Evolutionary conservation across 2,888 invertebrate species (phyloP).

Genomic region (Ophraella communa): DNA sequence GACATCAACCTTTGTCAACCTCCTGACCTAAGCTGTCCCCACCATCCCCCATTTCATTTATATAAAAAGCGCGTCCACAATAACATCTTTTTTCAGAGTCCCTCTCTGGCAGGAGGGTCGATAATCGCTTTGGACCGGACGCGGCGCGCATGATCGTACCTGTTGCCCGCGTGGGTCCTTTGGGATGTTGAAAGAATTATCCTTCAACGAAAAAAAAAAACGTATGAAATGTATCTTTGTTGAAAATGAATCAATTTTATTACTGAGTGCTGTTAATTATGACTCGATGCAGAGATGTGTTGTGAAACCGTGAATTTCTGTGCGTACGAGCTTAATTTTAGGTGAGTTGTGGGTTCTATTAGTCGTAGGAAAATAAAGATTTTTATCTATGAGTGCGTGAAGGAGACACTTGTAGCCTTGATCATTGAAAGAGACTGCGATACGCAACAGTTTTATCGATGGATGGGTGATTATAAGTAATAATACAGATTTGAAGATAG

Average conservation of each 20-base stretch:
- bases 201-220: too few species aligned
- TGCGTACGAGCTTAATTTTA: neutral
- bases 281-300: slow-evolving; percentile 11
- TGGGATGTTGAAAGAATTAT: slow-evolving; percentile 36
- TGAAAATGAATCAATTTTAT: neutral
- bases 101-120: slow-evolving; percentile 6
- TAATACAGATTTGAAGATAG: too few species aligned
- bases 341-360: slow-evolving; percentile 8
- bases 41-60: neutral
- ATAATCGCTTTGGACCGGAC: slow-evolving; percentile 20
- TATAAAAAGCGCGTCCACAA: neutral
- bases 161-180: slow-evolving; percentile 47
- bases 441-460: neutral
- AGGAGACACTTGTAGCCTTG: neutral
- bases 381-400: neutral
- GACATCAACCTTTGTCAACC: neutral
- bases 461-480: too few species aligned
- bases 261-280: slow-evolving; percentile 5
- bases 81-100: slow-evolving; percentile 7
- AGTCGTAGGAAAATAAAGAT: neutral
- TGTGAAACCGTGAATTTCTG: slow-evolving; percentile 2
- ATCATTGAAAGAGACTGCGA: neutral
- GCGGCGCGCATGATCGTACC: slow-evolving; percentile 48
- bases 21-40: neutral
- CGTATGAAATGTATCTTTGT: slow-evolving; percentile 20